These are phyloP conservation scores for Zaprionus bogoriensis DNA, from an alignment of 2,888 invertebrate species.

Conservation along the genomic window DNA sequence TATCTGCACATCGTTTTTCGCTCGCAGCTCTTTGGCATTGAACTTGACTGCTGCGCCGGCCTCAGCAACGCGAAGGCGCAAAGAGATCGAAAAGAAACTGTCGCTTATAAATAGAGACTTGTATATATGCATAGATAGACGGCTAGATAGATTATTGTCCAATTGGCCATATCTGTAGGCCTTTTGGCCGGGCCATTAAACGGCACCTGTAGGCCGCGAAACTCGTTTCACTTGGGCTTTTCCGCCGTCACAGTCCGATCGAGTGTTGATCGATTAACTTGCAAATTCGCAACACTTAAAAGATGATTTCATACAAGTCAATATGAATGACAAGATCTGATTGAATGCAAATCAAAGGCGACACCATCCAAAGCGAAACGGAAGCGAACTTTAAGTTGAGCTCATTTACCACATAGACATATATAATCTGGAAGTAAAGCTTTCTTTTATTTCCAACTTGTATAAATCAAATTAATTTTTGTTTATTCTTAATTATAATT, in stretches of 20 bases:
- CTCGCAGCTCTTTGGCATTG: conserved; percentile 62
- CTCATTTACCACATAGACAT: no score
- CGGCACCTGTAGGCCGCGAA: conserved; percentile 54
- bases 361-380: background rate
- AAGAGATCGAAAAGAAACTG: background rate
- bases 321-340: conserved; percentile 28
- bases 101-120: conserved; percentile 29
- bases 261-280: conserved; percentile 50
- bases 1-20: conserved; percentile 27
- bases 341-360: conserved; percentile 10
- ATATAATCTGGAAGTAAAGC: no score
- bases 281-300: conserved; percentile 46
- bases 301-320: conserved; percentile 39
- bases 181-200: conserved; percentile 40
- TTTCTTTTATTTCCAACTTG: no score
- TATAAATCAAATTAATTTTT: no score
- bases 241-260: conserved; percentile 9
- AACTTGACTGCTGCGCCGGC: conserved; percentile 65
- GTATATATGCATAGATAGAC: conserved; percentile 20
- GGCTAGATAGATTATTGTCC: background rate
- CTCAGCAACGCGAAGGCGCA: conserved; percentile 3
- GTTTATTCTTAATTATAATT: no score
- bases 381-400: no score
- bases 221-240: conserved; percentile 47
- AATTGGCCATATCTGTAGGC: conserved; percentile 41